Base-by-base conservation (phyloP, 2,888 invertebrate genomes). In the Molanna angustata region DNA sequence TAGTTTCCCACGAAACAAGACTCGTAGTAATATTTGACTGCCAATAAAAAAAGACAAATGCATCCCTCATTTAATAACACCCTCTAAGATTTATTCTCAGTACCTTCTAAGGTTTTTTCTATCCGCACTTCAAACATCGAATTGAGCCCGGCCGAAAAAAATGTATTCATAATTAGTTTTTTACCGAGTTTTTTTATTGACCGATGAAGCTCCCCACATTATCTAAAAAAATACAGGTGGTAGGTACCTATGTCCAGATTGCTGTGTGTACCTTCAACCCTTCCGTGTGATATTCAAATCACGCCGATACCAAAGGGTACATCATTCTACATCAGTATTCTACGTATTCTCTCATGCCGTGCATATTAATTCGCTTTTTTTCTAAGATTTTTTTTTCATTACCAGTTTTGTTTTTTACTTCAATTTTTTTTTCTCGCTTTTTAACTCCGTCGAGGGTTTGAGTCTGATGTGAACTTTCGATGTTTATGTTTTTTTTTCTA, bases 121-220 rank as follows among this genome's bases (percentile, higher is more conserved):
- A 7, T 37, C 35, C 18, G 13, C 14, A n/a, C 44, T 37, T 7
- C 18, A 9, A 19, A 19, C 37, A 13, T 46, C 37, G 37, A 46
- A 37, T 47, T 37, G 47, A 47, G 37, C 44, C 13, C 47, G 47
- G 21, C 47, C 47, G 27, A 45, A 45, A 51, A 46, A 46, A 41
- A 18, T 33, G 43, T 50, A 57, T 57, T 57, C 57, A 54, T 57
- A 51, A 55, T 55, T 55, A 55, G 48, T 57, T 57, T 57, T 56
- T 57, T 57, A 16, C 47, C 33, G 33, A 22, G 41, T 53, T 51
- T 53, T 52, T 57, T n/a, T n/a, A n/a, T 55, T 51, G 46, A 55
- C 51, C 51, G 43, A 35, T 48, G 40, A 47, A 53, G 47, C 53
- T 40, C n/a, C n/a, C n/a, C n/a, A n/a, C n/a, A n/a, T n/a, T 53